Evolutionary conservation across 2,113 vertebrate species (phyloP).

Genomic region (Poecilia latipinna): DNA sequence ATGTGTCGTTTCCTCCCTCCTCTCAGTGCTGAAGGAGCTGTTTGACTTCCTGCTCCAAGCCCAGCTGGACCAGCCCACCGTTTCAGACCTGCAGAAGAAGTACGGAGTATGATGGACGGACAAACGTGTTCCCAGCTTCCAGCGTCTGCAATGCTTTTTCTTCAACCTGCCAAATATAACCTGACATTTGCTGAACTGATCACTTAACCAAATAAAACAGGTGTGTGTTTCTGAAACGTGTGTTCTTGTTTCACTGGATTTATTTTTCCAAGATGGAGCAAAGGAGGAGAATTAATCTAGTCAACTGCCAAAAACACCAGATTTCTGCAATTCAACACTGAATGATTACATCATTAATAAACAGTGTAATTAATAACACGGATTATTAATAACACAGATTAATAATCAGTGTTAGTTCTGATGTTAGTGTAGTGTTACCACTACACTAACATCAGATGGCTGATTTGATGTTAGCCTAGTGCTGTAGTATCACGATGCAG

Average conservation of each 20-base stretch:
- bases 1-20: conserved; percentile 26
- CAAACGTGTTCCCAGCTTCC: background rate
- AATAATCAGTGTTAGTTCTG: too few species aligned
- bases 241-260: background rate
- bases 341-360: background rate
- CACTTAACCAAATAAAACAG: background rate
- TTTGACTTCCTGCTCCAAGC: conserved; percentile 85
- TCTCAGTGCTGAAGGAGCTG: conserved; percentile 82
- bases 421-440: too few species aligned
- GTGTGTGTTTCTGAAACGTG: background rate
- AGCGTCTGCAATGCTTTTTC: too few species aligned
- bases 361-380: too few species aligned
- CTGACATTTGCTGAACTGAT: background rate
- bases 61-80: conserved; percentile 73
- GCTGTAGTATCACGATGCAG: background rate
- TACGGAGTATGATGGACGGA: conserved; percentile 79
- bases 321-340: background rate
- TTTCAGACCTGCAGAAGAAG: conserved; percentile 85
- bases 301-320: too few species aligned
- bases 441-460: too few species aligned
- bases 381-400: too few species aligned
- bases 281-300: too few species aligned
- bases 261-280: background rate
- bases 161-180: background rate
- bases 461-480: background rate